Evolutionary conservation across 1,140 invertebrate species (phyloP), one percentile per base, ranked within the genome.

Genomic region (Marisa cornuarietis): DNA sequence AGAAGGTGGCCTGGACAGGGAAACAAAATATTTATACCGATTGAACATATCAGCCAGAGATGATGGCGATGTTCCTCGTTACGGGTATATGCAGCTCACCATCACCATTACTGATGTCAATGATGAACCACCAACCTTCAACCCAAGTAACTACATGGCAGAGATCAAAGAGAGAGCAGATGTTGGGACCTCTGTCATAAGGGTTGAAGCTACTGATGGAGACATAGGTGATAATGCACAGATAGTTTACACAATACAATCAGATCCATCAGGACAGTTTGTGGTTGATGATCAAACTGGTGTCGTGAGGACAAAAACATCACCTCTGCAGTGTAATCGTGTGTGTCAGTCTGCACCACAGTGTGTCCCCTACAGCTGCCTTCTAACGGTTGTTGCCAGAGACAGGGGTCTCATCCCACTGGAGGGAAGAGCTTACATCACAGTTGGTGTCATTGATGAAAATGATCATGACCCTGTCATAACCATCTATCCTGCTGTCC

Each of bases 401-500:
- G 98, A 99, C 92, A 95, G 98, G 84, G 97, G 97, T 1, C 94
- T 94, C 13, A 96, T 96, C 0, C 91, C 95, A 58, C 96, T 98
- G 90, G 95, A 97, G 88, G 97, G 97, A 9, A 92, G 97, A 65
- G 97, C 97, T 31, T 99, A 98, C 91, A 96, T 99, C 0, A 98
- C 96, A 8, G 96, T 99, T 0, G 98, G 96, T 91, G 92, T 99
- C 22, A 92, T 98, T 58, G 97, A 98, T 90, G 90, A 89, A 82
- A 98, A 98, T 91, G 96, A 98, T 92, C 97, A 99, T 88, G 96
- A 97, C 91, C 98, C 97, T 8, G 93, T 95, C 49, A 98, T 99
- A 73, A 94, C 94, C 80, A 98, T 99, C 88, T 94, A 94, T 14
- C 97, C 74, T 8, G 58, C 97, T 89, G 96, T 97, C 87, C 81